Base-by-base conservation (phyloP, 2,888 invertebrate genomes). In the Troglohyphantes excavatus region DNA sequence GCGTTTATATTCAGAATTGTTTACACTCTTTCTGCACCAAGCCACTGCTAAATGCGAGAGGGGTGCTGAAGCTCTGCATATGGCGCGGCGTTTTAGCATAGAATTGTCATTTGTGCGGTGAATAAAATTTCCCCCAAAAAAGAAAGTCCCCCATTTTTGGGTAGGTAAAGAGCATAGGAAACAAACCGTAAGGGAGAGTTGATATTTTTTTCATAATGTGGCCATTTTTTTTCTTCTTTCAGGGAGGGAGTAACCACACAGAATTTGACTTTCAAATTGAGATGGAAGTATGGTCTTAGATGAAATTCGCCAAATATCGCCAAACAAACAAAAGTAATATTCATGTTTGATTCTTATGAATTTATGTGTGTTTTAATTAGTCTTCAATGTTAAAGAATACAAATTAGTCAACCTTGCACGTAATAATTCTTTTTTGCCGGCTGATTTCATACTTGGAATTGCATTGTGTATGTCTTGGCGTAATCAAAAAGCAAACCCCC, bases 211-310 rank as follows among this genome's bases (percentile, higher is more conserved):
- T 75, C 75, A 75, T 75, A 61, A 61, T 75, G 75, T 75, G 59
- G 23, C 33, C 46, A 59, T 75, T 75, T 75, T 59, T 75, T 29
- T 33, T 21, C 17, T n/a, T n/a, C n/a, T n/a, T n/a, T n/a, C n/a
- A n/a, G n/a, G 11, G 27, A 7, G 29, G 13, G 19, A 1, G 61
- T 61, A 17, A n/a, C 61, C 61, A 61, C 11, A 19, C 2, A 9
- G 2, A 81, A 81, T 81, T 68, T 81, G 81, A 81, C 81, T 81
- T 81, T 81, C 81, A 81, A 81, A 81, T 81, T 68, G 46, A 23
- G 67, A 19, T 27, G 46, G 67, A 53, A 68, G 68, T 43, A 81
- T 81, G 81, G 67, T 53, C 67, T 46, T 68, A 53, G 53, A 46
- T 53, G 2, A 19, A 61, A 11, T 27, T 65, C 17, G 53, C 13